phyloP scores from a whole-genome alignment of 2,797 vertebrate genomes.

The Remorina albescens region DNA sequence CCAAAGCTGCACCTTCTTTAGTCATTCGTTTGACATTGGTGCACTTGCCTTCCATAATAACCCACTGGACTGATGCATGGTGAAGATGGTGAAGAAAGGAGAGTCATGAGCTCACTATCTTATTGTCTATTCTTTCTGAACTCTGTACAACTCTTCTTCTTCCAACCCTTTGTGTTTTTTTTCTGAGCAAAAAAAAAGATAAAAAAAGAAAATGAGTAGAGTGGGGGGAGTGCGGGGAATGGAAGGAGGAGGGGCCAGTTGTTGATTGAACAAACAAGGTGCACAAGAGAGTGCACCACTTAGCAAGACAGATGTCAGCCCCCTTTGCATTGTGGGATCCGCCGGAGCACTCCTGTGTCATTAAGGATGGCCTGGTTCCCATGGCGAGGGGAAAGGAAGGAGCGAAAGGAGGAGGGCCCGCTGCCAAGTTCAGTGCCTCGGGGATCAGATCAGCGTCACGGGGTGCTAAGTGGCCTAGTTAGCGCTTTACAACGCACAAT shows the following conservation, averaged over 20 bases:
- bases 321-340: constrained; percentile 82
- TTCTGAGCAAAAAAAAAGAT: neutral
- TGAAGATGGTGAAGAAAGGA: constrained; percentile 14
- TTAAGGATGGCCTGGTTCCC: constrained; percentile 86
- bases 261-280: constrained; percentile 84
- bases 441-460: constrained; percentile 83
- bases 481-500: constrained; percentile 85
- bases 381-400: constrained; percentile 81
- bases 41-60: constrained; percentile 7
- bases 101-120: constrained; percentile 56
- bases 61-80: neutral
- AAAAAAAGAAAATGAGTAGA: constrained; percentile 38
- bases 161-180: constrained; percentile 48
- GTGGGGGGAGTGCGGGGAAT: constrained; percentile 10
- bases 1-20: constrained; percentile 7
- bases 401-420: constrained; percentile 77
- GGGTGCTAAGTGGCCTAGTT: constrained; percentile 87
- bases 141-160: constrained; percentile 40
- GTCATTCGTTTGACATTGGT: constrained; percentile 8
- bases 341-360: constrained; percentile 79
- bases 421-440: constrained; percentile 83
- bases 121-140: constrained; percentile 36
- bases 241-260: constrained; percentile 40
- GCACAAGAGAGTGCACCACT: constrained; percentile 83
- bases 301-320: constrained; percentile 85